These are phyloP conservation scores for Matsumurasca onukii DNA, from an alignment of 1,140 invertebrate genomes.

Conservation along the genomic window DNA sequence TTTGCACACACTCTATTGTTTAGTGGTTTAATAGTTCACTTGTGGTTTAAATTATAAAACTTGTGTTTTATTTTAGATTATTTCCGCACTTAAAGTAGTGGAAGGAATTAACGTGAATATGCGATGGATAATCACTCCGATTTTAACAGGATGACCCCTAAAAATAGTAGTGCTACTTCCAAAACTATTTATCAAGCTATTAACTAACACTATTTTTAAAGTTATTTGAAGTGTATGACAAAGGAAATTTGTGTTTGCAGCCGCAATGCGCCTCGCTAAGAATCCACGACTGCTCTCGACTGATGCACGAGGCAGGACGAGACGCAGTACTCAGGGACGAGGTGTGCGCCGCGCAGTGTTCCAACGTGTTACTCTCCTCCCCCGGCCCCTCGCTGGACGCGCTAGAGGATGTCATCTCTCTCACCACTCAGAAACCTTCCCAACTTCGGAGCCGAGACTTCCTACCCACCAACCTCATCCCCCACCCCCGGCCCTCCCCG, in stretches of 20 bases:
- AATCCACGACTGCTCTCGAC: constrained; percentile 82
- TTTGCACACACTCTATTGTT: no score
- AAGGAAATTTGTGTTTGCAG: constrained; percentile 53
- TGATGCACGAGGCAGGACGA: constrained; percentile 76
- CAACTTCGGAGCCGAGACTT: constrained; percentile 24
- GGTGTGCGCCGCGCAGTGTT: constrained; percentile 88
- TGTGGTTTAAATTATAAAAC: no score
- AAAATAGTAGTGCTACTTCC: no score
- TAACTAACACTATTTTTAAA: no score
- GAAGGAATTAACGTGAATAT: no score
- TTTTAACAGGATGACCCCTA: no score
- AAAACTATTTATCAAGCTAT: no score
- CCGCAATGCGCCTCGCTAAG: constrained; percentile 85
- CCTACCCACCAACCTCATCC: constrained; percentile 36
- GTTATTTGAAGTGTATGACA: no score
- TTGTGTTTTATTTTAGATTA: no score
- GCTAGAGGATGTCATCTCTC: constrained; percentile 33
- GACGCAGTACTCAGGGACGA: constrained; percentile 82
- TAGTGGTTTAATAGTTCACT: no score
- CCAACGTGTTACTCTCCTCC: constrained; percentile 56
- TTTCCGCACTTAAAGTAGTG: no score
- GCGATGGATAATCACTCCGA: no score
- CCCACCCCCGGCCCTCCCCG: constrained; percentile 55
- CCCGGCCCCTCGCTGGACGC: constrained; percentile 40
- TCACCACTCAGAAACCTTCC: constrained; percentile 30